Conservation (phyloP, 1,140 invertebrate genomes). For the Solenopsis invicta region DNA sequence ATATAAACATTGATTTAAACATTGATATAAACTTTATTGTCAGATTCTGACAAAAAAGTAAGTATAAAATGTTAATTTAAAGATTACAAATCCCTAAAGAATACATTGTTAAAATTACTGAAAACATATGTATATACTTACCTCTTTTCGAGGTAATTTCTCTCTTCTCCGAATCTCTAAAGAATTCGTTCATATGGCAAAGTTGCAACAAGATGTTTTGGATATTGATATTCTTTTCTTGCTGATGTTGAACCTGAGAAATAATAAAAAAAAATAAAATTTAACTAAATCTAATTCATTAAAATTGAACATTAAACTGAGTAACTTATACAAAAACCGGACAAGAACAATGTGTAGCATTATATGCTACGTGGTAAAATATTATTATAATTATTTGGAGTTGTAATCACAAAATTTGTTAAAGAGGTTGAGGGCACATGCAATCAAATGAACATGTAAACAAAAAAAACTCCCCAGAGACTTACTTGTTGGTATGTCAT, state of each 20-base stretch:
- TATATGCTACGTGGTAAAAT: no score
- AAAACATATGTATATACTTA: not conserved
- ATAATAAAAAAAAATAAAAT: slow-evolving; percentile 78
- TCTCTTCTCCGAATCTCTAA: slow-evolving; percentile 86
- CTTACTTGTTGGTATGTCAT: slow-evolving; percentile 87
- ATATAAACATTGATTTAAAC: no score
- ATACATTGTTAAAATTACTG: not conserved
- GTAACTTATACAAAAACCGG: no score
- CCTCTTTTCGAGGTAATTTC: slow-evolving; percentile 67
- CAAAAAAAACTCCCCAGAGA: not conserved
- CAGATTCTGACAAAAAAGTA: slow-evolving; percentile 78
- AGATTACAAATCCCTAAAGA: slow-evolving; percentile 6
- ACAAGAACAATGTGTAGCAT: no score
- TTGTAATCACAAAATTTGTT: no score
- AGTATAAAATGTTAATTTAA: slow-evolving; percentile 60
- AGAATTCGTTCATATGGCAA: slow-evolving; percentile 91
- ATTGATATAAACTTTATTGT: no score
- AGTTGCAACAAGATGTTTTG: slow-evolving; percentile 88
- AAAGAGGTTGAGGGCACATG: no score
- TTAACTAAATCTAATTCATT: slow-evolving; percentile 70
- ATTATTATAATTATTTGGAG: no score
- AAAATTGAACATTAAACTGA: no score
- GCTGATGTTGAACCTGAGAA: slow-evolving; percentile 89
- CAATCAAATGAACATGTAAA: no score
- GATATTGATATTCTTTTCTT: slow-evolving; percentile 89